phyloP scores from a whole-genome alignment of 2,888 invertebrate genomes.

The Volucella inflata region DNA sequence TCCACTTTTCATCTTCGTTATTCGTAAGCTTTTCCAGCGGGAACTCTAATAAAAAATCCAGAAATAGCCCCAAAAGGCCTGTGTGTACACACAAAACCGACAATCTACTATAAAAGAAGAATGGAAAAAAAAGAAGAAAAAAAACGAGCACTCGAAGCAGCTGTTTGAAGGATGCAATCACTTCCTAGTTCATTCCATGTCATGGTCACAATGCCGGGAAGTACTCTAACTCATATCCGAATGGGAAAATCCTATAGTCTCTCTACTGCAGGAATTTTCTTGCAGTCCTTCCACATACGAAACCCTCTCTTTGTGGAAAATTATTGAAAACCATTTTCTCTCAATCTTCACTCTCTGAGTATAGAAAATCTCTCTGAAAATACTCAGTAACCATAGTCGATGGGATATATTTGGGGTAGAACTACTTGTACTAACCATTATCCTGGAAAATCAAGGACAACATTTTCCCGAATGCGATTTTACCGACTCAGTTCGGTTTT shows the following conservation, averaged over 20 bases:
- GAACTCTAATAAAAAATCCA: too few relatives aligned
- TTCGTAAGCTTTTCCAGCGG: too few relatives aligned
- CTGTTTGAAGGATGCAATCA: slow-evolving; percentile 48
- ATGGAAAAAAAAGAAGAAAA: slow-evolving; percentile 2
- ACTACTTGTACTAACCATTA: slow-evolving; percentile 57
- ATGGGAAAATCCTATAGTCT: slow-evolving; percentile 14
- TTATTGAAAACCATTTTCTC: slow-evolving; percentile 41
- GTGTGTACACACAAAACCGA: too few relatives aligned
- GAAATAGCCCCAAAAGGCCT: too few relatives aligned
- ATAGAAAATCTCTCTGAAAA: too few relatives aligned
- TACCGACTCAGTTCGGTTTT: slow-evolving; percentile 73
- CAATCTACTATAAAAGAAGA: background rate
- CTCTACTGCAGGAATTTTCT: slow-evolving; percentile 64
- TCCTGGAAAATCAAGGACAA: slow-evolving; percentile 75
- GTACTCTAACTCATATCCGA: background rate
- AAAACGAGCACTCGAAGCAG: background rate
- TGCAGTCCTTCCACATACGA: slow-evolving; percentile 29
- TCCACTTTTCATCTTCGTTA: too few relatives aligned
- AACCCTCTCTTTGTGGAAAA: slow-evolving; percentile 22
- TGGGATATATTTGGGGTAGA: slow-evolving; percentile 4
- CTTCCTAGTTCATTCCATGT: slow-evolving; percentile 60
- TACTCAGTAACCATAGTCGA: background rate
- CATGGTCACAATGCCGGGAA: slow-evolving; percentile 59
- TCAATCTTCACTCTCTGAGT: background rate
- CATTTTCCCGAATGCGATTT: slow-evolving; percentile 74